Evolutionary conservation across 2,888 invertebrate species (phyloP).

Genomic region (Scaptomyza polygonia): DNA sequence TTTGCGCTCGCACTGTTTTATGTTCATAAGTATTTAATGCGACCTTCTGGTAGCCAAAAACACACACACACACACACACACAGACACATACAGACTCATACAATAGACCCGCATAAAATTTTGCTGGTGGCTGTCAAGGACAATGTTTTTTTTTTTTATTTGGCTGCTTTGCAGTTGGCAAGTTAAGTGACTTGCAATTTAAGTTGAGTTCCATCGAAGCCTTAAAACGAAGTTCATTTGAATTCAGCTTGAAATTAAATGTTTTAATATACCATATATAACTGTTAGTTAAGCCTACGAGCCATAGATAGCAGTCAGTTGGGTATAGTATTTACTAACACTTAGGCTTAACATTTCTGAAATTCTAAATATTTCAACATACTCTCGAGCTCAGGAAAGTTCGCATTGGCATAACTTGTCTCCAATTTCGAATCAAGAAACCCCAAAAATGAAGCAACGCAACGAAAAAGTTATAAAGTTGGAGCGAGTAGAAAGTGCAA

Average conservation of each 20-base stretch:
- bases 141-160: constrained; percentile 26
- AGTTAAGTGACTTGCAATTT: constrained; percentile 21
- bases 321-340: neutral
- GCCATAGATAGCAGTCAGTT: neutral
- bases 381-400: too few species aligned
- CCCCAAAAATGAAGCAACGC: neutral
- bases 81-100: neutral
- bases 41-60: constrained; percentile 46
- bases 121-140: constrained; percentile 40
- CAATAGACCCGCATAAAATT: constrained; percentile 7
- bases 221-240: neutral
- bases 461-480: neutral
- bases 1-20: constrained; percentile 44
- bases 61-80: neutral
- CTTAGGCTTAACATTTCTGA: neutral
- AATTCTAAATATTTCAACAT: too few species aligned
- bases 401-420: neutral
- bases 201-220: neutral
- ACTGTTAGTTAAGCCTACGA: too few species aligned
- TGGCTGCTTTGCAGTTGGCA: constrained; percentile 18
- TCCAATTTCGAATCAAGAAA: neutral
- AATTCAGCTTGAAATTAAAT: neutral
- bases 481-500: constrained; percentile 8
- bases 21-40: constrained; percentile 62
- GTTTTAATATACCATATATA: too few species aligned